These are phyloP conservation scores for Halictus quadricinctus DNA, from an alignment of 2,888 invertebrate genomes.

Conservation along the genomic window DNA sequence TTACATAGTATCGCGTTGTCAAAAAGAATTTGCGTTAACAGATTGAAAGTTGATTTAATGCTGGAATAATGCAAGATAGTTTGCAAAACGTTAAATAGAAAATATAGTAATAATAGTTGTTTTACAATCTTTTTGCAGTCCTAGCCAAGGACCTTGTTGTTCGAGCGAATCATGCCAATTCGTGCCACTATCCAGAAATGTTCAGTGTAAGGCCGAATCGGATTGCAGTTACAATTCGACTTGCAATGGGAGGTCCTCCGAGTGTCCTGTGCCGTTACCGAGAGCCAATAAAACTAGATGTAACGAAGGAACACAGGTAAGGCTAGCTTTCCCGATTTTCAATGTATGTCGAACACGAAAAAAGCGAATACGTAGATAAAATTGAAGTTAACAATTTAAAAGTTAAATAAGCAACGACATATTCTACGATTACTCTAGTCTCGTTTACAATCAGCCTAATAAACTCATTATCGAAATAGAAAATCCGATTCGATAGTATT, in stretches of 20 bases:
- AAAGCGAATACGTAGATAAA: not conserved
- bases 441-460: not conserved
- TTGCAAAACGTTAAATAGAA: not conserved
- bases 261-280: conserved; percentile 93
- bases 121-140: conserved; percentile 84
- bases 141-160: conserved; percentile 99
- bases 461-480: not conserved
- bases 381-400: not conserved
- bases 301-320: conserved; percentile 92
- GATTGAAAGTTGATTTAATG: not conserved
- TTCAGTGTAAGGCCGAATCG: conserved; percentile 91
- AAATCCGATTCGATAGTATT: not conserved
- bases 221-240: conserved; percentile 95
- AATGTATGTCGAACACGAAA: not conserved
- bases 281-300: conserved; percentile 96
- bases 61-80: not conserved
- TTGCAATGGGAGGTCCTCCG: conserved; percentile 93
- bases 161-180: conserved; percentile 90
- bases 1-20: not conserved
- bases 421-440: not conserved
- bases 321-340: conserved; percentile 51
- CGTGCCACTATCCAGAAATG: conserved; percentile 86
- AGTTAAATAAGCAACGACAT: not conserved
- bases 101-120: not conserved
- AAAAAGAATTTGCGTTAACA: not conserved